Evolutionary conservation across 1,140 invertebrate species (phyloP).

Genomic region (Hyles vespertilio): DNA sequence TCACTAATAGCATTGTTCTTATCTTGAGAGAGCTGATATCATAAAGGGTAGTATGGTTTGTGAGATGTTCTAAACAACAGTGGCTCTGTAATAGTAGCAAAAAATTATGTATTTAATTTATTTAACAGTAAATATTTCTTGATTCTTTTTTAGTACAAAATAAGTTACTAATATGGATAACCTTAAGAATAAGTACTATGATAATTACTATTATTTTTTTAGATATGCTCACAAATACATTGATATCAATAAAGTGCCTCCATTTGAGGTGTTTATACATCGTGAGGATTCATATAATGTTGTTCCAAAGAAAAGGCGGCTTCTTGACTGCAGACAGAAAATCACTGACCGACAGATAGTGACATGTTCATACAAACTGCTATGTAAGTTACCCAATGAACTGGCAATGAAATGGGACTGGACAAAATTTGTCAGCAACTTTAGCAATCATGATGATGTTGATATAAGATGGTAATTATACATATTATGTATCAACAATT

Average conservation of each 20-base stretch:
- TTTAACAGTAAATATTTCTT: too few species aligned
- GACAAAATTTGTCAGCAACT: constrained; percentile 59
- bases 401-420: constrained; percentile 64
- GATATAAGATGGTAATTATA: constrained; percentile 55
- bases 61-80: too few species aligned
- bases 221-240: constrained; percentile 70
- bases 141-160: too few species aligned
- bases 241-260: constrained; percentile 58
- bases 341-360: constrained; percentile 60
- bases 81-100: too few species aligned
- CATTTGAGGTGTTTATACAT: constrained; percentile 57
- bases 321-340: constrained; percentile 48
- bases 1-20: too few species aligned
- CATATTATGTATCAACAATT: constrained; percentile 1
- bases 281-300: constrained; percentile 63
- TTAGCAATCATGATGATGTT: constrained; percentile 44
- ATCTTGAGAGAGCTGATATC: too few species aligned
- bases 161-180: neutral
- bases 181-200: neutral
- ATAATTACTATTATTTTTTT: constrained; percentile 20
- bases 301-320: constrained; percentile 60
- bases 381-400: constrained; percentile 57
- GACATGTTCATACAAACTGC: constrained; percentile 47
- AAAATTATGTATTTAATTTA: too few species aligned
- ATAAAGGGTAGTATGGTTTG: too few species aligned